Evolutionary conservation across 2,113 vertebrate genomes (phyloP).

Genomic region (Hemiscyllium ocellatum): DNA sequence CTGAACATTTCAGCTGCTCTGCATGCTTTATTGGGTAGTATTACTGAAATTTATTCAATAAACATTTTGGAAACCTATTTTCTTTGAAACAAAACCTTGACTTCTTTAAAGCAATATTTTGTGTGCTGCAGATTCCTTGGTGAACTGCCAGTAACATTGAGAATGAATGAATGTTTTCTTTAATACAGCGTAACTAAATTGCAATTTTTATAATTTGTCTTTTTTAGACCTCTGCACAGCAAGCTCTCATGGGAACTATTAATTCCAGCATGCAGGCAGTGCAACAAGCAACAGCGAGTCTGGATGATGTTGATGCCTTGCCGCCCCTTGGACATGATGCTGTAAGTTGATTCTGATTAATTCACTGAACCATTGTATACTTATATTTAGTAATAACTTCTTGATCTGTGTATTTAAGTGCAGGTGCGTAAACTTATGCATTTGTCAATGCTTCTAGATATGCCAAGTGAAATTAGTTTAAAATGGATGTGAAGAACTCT

Average conservation of each 20-base stretch:
- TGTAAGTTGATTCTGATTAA: slow-evolving; percentile 60
- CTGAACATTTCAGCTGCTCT: neutral
- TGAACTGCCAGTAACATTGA: neutral
- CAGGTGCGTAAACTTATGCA: neutral
- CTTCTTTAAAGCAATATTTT: neutral
- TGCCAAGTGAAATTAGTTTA: neutral
- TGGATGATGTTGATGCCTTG: slow-evolving; percentile 82
- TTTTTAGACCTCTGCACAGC: slow-evolving; percentile 85
- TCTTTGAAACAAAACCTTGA: neutral
- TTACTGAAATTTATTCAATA: neutral
- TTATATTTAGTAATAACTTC: neutral
- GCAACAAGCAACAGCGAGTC: slow-evolving; percentile 80
- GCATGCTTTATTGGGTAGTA: neutral
- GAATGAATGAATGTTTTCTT: neutral
- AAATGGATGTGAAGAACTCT: neutral
- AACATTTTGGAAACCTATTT: neutral
- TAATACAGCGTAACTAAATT: neutral
- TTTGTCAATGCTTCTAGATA: neutral
- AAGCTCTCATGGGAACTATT: slow-evolving; percentile 90
- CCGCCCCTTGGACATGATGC: slow-evolving; percentile 87
- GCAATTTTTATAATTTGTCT: neutral
- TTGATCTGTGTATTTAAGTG: neutral
- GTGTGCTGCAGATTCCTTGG: neutral
- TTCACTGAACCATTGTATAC: neutral
- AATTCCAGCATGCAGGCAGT: slow-evolving; percentile 98